Evolutionary conservation across 2,888 invertebrate genomes (phyloP).

Genomic region (Trichopria drosophilae): DNA sequence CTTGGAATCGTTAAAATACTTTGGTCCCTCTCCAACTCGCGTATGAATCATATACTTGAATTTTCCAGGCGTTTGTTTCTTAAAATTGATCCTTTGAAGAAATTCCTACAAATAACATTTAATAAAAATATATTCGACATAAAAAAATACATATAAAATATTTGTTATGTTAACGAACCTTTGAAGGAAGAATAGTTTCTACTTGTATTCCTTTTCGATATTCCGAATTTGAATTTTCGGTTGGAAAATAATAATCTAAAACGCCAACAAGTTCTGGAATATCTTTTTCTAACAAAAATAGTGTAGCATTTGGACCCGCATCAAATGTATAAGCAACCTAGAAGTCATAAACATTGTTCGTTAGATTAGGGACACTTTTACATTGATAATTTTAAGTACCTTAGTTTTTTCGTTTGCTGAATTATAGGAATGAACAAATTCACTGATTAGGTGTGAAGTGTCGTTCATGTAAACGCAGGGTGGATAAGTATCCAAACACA

Average conservation of each 20-base stretch:
- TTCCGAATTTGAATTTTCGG: slow-evolving; percentile 53
- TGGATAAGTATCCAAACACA: slow-evolving; percentile 90
- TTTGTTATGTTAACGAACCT: slow-evolving; percentile 43
- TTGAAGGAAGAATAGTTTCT: slow-evolving; percentile 40
- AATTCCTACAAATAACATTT: slow-evolving; percentile 40
- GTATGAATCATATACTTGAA: slow-evolving; percentile 85
- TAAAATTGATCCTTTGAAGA: slow-evolving; percentile 51
- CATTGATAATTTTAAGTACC: too few species aligned
- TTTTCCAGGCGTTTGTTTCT: slow-evolving; percentile 61
- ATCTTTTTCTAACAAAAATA: slow-evolving; percentile 79
- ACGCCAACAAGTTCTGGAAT: slow-evolving; percentile 71
- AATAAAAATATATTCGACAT: slow-evolving; percentile 17
- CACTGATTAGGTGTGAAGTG: slow-evolving; percentile 77
- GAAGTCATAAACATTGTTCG: slow-evolving; percentile 34
- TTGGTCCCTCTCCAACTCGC: slow-evolving; percentile 79
- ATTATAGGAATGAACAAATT: slow-evolving; percentile 85
- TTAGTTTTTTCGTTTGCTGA: slow-evolving; percentile 65
- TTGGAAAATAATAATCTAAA: slow-evolving; percentile 74
- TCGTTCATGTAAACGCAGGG: slow-evolving; percentile 93
- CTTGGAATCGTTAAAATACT: slow-evolving; percentile 57
- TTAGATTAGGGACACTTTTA: too few species aligned
- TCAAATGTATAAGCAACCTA: slow-evolving; percentile 96
- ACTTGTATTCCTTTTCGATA: slow-evolving; percentile 65
- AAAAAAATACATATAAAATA: slow-evolving; percentile 24
- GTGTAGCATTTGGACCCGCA: slow-evolving; percentile 95